Percentiles rank a stretch among this genome's conserved stretches.
phyloP scores from a whole-genome alignment of 2,113 vertebrate genomes.

The Vidua macroura region DNA sequence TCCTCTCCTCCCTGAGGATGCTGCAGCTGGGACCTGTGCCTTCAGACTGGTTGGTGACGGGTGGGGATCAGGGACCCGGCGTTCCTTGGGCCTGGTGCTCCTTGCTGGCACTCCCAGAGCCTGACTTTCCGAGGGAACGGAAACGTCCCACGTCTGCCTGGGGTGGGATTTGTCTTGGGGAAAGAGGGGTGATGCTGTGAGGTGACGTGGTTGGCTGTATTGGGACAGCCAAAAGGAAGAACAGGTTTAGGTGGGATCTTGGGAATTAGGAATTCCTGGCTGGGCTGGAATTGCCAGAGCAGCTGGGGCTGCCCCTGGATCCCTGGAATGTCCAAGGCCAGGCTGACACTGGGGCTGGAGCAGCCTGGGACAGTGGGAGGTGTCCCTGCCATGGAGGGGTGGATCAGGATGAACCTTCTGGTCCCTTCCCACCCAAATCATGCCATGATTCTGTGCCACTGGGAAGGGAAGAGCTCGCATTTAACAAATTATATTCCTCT shows the following conservation, averaged over 20 bases:
- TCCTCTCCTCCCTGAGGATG: neutral
- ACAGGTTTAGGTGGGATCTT: rapidly evolving
- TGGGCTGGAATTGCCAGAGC: neutral
- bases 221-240: neutral
- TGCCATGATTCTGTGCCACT: rapidly evolving
- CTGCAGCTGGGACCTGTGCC: neutral
- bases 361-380: neutral
- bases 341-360: neutral
- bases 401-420: neutral
- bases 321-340: neutral
- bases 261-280: neutral
- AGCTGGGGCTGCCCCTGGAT: neutral
- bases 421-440: neutral
- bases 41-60: rapidly evolving
- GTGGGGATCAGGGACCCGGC: rapidly evolving
- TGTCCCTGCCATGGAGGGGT: neutral
- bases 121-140: rapidly evolving
- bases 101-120: too few species aligned
- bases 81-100: rapidly evolving
- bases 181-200: rapidly evolving
- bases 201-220: too few species aligned
- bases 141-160: rapidly evolving
- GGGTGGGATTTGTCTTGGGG: rapidly evolving
- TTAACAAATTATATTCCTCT: rapidly evolving
- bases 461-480: neutral